Evolutionary conservation across 2,113 vertebrate genomes (phyloP), one percentile per base, ranked within the genome.

Genomic region (Nannobrachium achirus): DNA sequence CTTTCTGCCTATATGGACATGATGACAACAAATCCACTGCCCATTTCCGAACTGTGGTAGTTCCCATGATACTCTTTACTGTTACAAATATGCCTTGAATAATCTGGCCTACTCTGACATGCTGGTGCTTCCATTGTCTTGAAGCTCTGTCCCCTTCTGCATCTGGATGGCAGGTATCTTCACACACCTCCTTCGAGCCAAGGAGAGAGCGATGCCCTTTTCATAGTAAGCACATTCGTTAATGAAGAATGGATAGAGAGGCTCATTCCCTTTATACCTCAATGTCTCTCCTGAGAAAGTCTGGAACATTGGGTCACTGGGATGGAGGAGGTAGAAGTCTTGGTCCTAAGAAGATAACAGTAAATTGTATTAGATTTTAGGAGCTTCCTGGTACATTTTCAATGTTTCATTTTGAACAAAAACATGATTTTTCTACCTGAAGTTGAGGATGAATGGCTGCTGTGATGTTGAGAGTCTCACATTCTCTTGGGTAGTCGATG

Each of bases 161-260:
- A 63, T 73, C 39, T 71, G 77, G 53, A 92, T 64, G 0, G 81
- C 25, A 0, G 90, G 89, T 18, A 92, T 25, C 53, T 10, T 55
- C 45, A 91, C 81, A 0, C 40, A 7, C 55, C 61, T 86, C 66
- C 78, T 86, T 38, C 82, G 79, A 0, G 90, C 90, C 16, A 92
- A 80, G 8, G 83, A 88, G 18, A 91, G 78, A 6, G 90, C 91
- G 1, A 91, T 89, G 66, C 84, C 84, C 61, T 91, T 92, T 65
- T 92, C 88, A 0, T 92, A 91, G 59, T 92, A 92, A 0, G 91
- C 89, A 10, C 87, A 82, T 69, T 92, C 91, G 7, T 92, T 92
- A 71, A 91, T 81, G 64, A 92, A 91, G 81, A 91, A 89, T 7
- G 90, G 87, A 50, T 89, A 88, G 15, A 91, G 87, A 18, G 88